phyloP scores from a whole-genome alignment of 2,113 vertebrate genomes.

The Oenanthe melanoleuca region DNA sequence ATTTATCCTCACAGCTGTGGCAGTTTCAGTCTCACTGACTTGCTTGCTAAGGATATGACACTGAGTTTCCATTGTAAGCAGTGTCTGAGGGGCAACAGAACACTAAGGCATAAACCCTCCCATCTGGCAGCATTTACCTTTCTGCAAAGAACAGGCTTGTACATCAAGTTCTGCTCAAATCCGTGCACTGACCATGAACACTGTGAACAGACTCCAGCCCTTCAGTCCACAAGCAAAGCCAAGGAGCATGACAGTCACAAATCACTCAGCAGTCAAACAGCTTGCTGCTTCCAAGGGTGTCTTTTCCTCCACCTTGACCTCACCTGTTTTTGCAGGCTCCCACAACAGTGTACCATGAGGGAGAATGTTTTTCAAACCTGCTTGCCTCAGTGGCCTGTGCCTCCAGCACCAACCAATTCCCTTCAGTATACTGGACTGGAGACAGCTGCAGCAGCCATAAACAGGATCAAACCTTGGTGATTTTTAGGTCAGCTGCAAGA shows the following conservation, averaged over 20 bases:
- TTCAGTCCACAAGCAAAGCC: not conserved
- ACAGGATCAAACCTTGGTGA: not conserved
- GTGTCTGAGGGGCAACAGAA: not conserved
- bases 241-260: not conserved
- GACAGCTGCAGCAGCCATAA: not conserved
- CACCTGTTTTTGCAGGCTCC: not conserved
- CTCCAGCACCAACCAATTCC: fast-evolving
- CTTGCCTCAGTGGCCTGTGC: not conserved
- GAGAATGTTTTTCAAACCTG: not conserved
- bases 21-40: not conserved
- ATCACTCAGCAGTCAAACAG: not conserved
- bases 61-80: not conserved
- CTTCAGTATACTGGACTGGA: not conserved
- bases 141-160: not conserved
- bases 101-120: not conserved
- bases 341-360: not conserved
- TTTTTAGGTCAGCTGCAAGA: not conserved
- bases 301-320: not conserved
- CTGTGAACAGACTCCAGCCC: not conserved
- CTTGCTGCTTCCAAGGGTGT: not conserved
- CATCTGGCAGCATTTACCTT: not conserved
- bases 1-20: not conserved
- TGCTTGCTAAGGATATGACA: not conserved
- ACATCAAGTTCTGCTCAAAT: not conserved
- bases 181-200: not conserved